Base-by-base conservation (phyloP, 2,797 vertebrate genomes). In the Eutrigla gurnardus region DNA sequence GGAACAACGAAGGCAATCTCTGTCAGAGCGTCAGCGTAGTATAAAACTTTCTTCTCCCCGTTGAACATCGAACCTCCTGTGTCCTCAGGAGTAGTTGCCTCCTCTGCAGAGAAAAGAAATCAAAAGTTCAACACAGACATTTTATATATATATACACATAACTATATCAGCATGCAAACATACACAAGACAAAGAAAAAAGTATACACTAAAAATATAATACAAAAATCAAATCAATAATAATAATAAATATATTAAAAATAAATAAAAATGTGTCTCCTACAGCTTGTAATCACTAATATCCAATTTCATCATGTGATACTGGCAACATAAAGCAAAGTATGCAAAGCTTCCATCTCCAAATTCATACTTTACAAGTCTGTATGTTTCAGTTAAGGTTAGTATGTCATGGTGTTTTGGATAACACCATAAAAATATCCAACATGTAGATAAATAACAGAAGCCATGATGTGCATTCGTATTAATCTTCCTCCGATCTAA, bases 1-100 rank as follows among this genome's bases (percentile, higher is more conserved):
- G 97, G 97, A 85, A 99, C 96, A 60, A 98, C 97, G 66, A 98
- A 98, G 82, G 97, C 97, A 3, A 99, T 97, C 91, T 99, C 97
- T 1, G 97, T 98, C 86, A 99, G 94, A 63, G 97, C 97, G 82
- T 99, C 97, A 0, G 97, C 97, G 1, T 98, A 99, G 87, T 99
- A 98, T 60, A 99, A 93, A 88, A 96, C 97, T 65, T 97, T 98
- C 94, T 96, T 97, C 91, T 98, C 97, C 37, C 97, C 97, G 0
- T 96, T 98, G 93, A 98, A 99, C 86, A 96, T 91, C 11, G 95
- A 96, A 7, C 97, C 97, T 59, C 97, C 97, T 0, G 93, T 89
- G 79, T 97, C 97, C 85, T 96, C 96, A 2, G 95, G 94, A 71
- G 93, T 91, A 52, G 91, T 42, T 0, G 93, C 73, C 75, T 97